A percentile compares a stretch with the other conserved stretches of the same genome.
phyloP scores from a whole-genome alignment of 2,888 invertebrate species.

The Acanthococcus lagerstroemiae region DNA sequence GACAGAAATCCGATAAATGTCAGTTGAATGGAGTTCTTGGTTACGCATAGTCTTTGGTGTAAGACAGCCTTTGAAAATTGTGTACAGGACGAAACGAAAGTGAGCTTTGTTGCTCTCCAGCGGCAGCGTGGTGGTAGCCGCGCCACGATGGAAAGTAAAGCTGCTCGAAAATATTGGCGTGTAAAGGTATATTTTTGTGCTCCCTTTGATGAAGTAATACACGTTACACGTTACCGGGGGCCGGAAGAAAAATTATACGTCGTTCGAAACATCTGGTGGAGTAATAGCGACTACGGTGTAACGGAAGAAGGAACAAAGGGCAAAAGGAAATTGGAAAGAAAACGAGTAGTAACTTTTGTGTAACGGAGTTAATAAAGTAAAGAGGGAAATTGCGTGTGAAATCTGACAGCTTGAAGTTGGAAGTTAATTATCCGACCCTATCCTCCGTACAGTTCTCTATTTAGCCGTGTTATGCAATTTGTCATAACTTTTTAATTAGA shows the following conservation, averaged over 20 bases:
- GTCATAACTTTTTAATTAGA: slow-evolving; percentile 26
- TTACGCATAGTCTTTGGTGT: no score
- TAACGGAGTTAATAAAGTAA: slow-evolving; percentile 27
- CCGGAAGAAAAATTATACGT: slow-evolving; percentile 25
- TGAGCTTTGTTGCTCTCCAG: no score
- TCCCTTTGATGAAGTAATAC: slow-evolving; percentile 14
- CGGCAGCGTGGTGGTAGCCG: no score
- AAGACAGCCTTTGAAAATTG: no score
- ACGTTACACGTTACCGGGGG: no score
- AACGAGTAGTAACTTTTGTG: slow-evolving; percentile 15
- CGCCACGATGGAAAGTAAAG: no score
- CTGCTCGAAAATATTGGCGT: background rate
- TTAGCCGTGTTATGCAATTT: slow-evolving; percentile 5
- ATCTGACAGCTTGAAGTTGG: slow-evolving; percentile 24
- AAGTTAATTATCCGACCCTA: slow-evolving; percentile 15
- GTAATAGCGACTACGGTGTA: background rate
- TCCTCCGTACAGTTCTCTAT: background rate
- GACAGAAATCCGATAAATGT: no score
- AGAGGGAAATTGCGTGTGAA: slow-evolving; percentile 28
- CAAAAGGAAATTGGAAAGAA: slow-evolving; percentile 18
- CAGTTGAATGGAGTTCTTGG: no score
- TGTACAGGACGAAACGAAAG: no score
- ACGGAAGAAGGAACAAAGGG: background rate
- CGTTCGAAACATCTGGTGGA: slow-evolving; percentile 26
- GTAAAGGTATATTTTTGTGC: background rate